Evolutionary conservation across 2,888 invertebrate species (phyloP), one percentile per base, ranked within the genome.

Genomic region (Neelides folsomi): DNA sequence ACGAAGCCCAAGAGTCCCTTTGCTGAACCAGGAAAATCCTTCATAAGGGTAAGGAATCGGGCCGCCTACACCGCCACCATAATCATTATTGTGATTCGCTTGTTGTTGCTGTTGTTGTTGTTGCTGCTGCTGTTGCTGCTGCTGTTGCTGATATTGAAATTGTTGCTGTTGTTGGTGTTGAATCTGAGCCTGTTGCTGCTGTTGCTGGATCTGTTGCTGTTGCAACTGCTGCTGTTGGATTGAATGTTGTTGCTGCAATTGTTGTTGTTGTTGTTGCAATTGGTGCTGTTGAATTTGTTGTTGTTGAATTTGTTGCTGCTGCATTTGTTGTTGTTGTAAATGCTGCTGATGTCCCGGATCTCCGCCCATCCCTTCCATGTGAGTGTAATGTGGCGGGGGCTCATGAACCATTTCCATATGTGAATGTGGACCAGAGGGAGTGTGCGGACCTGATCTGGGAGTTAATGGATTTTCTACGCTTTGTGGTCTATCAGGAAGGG

Each of bases 391-490:
- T 5, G 27, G 27, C 27, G 27, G 27, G 4, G 27, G 27, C 27
- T 27, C 27, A 27, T 27, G 27, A 27, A 27, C 47, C 2, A 43
- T 39, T 15, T 39, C 19, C 10, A 40, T 35, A 5, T 35, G 35
- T 1, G 55, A 47, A 9, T 55, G 52, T 1, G 55, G 51, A 15
- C 53, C 48, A 46, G 44, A 50, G 8, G 63, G 63, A 1, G 64
- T 64, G 36, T 64, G 61, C 3, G 62, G 60, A n/a, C 61, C 55
- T 54, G 61, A 61, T 55, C 75, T 67, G 6, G 77, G 76, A 1
- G 76, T 76, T 40, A 72, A 67, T 6, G 77, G 77, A 67, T 77
- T 78, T 60, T 78, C 78, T 1, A 76, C 75, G 63, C 77, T 77
- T 49, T 74, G 76, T 0, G 78, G 78, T 51, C 78, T 68, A 56